These are phyloP conservation scores for Pristionchus mayeri DNA, from an alignment of 2,888 invertebrate genomes.

Conservation along the genomic window DNA sequence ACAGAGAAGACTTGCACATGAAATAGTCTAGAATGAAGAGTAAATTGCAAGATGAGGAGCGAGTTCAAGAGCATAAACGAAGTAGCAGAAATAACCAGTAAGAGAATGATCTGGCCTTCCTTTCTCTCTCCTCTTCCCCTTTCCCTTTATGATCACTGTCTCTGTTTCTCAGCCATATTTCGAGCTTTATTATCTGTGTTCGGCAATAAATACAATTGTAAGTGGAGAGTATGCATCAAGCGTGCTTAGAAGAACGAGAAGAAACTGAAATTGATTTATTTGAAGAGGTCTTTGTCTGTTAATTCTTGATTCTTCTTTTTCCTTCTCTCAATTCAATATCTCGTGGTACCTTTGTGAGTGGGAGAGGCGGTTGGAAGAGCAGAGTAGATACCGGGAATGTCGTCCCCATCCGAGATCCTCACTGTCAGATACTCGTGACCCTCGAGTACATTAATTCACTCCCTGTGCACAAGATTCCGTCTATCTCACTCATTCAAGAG, in stretches of 20 bases:
- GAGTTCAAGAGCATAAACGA: conserved; percentile 12
- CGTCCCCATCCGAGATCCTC: neutral
- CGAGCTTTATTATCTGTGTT: conserved; percentile 5
- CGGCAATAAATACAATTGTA: neutral
- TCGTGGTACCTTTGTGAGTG: neutral
- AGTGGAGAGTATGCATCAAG: neutral
- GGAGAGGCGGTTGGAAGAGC: neutral
- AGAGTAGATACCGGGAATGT: conserved; percentile 27
- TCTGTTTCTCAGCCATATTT: neutral
- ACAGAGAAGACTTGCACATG: no score
- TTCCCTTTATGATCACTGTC: neutral
- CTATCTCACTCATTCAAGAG: no score
- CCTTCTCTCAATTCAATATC: no score
- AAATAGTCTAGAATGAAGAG: no score
- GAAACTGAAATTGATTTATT: neutral
- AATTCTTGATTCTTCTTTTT: neutral
- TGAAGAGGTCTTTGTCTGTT: neutral
- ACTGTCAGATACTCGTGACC: conserved; percentile 31
- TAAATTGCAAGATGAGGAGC: neutral
- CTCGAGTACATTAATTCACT: no score
- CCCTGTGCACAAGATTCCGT: no score
- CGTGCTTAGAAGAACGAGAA: neutral
- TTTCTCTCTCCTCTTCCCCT: neutral
- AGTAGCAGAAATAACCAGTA: conserved; percentile 31
- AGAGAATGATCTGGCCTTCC: conserved; percentile 25